Evolutionary conservation across 2,888 invertebrate species (phyloP), one percentile per base, ranked within the genome.

Genomic region (Zygaena filipendulae): DNA sequence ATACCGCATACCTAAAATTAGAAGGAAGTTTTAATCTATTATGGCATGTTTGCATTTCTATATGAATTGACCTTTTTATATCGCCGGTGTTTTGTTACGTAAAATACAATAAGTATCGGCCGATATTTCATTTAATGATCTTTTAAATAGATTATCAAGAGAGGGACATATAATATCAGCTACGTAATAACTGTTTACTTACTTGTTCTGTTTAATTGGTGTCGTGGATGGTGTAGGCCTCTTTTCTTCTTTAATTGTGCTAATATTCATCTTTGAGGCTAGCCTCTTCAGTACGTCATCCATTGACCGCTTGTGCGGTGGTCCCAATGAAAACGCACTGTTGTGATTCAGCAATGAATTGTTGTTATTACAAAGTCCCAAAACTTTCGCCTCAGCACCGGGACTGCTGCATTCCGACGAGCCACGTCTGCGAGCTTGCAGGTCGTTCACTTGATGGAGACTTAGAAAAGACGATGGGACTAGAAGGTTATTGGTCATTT

Each of bases 211-310:
- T 40, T 81, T 81, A 34, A 84, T 82, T 25, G 87, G 86, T 32
- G 86, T 88, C 36, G 87, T 85, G 13, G 87, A 85, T 19, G 86
- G 87, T 39, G 87, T 86, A 22, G 87, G 85, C 61, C 87, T 83
- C 52, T 86, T 87, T 58, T 89, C 87, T 47, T 88, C 85, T 38
- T 87, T 85, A 38, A 88, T 82, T 21, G 87, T 87, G 54, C 87
- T 88, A 62, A 86, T 88, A 61, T 88, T 87, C 86, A 91, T 90
- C 74, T 92, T 93, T 38, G 91, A 90, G 41, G 91, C 92, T 47
- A 91, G 82, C 63, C 91, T 85, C 70, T 92, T 91, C 29, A 93
- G 82, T 23, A 95, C 94, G 79, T 94, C 92, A 79, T 95, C 94
- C 94, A 95, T 94, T 36, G 92, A 90, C 66, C 90, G 82, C 71